Base-by-base conservation (phyloP, 2,888 invertebrate species). In the Rhingia campestris region DNA sequence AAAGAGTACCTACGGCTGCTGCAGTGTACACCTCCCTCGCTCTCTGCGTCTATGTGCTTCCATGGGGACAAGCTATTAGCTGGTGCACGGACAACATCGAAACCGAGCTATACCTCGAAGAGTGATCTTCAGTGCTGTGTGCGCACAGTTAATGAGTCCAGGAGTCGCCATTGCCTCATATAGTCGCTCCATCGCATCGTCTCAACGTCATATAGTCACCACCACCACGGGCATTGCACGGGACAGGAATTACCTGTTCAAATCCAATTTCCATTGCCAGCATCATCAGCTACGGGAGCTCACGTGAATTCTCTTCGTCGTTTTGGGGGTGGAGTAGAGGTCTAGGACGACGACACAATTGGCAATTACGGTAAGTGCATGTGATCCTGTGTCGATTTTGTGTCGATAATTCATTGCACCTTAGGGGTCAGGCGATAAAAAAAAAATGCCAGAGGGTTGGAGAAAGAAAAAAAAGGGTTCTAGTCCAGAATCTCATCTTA, bases 341-440 rank as follows among this genome's bases (percentile, higher is more conserved):
- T 63, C 77, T 49, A 64, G 70, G 74, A 80, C 66, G 84, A 80
- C 22, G 22, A 22, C 22, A 22, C 84, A 84, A 84, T 84, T 84
- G 84, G 49, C 84, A 84, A 84, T 84, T 84, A 84, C 84, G 54
- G 45, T 84, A 84, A 84, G 84, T 84, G 84, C 84, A 84, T 74
- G 70, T 76, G 77, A 82, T 73, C 67, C 77, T 82, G 63, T 82
- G 77, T 73, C 67, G 82, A 82, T 73, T 82, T 53, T 33, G 39
- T n/a, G n/a, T 22, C 41, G 69, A 70, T 84, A 80, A 84, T 84
- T 70, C 79, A 84, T 84, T 61, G 74, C 70, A 84, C 84, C 84
- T 84, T 56, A 56, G 84, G 58, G 84, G 79, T 80, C 79, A 75
- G 33, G 59, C 59, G 49, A 66, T 75, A 80, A 84, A 80, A 22